Conservation (phyloP, 2,113 vertebrate genomes). For the Cyprinodon tularosa region DNA sequence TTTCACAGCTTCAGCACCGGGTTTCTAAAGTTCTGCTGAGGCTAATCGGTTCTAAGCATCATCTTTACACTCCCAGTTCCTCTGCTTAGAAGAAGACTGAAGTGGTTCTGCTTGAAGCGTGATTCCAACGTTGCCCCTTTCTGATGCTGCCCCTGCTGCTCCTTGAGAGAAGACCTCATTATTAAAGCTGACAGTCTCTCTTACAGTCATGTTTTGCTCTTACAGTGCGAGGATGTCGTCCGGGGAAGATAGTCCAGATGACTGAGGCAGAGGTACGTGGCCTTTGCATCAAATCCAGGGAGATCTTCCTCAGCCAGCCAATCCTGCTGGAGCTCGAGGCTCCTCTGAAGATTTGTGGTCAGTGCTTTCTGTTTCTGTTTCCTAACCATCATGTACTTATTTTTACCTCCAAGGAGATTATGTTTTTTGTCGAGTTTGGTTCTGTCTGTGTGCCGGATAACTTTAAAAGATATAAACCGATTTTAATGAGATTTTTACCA, state of each 20-base stretch:
- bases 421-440: too few species aligned
- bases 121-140: neutral
- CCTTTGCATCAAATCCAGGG: conserved; percentile 79
- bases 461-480: too few species aligned
- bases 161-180: neutral
- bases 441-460: too few species aligned
- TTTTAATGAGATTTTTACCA: too few species aligned
- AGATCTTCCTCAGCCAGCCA: conserved; percentile 79
- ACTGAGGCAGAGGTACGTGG: conserved; percentile 67
- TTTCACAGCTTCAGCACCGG: conserved; percentile 31
- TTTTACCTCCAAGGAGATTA: neutral
- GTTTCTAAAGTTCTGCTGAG: conserved; percentile 33
- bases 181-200: neutral
- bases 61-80: conserved; percentile 40
- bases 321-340: conserved; percentile 77
- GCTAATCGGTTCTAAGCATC: conserved; percentile 34
- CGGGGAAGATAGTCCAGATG: conserved; percentile 79
- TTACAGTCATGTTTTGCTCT: conserved; percentile 26
- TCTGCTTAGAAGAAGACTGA: conserved; percentile 28
- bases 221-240: conserved; percentile 76
- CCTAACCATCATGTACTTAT: neutral
- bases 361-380: conserved; percentile 29
- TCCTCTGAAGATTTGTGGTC: conserved; percentile 76
- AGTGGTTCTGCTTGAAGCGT: conserved; percentile 3
- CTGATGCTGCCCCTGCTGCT: neutral